Evolutionary conservation across 2,113 vertebrate genomes (phyloP), one percentile per base, ranked within the genome.

Genomic region (Chelonoidis abingdonii): DNA sequence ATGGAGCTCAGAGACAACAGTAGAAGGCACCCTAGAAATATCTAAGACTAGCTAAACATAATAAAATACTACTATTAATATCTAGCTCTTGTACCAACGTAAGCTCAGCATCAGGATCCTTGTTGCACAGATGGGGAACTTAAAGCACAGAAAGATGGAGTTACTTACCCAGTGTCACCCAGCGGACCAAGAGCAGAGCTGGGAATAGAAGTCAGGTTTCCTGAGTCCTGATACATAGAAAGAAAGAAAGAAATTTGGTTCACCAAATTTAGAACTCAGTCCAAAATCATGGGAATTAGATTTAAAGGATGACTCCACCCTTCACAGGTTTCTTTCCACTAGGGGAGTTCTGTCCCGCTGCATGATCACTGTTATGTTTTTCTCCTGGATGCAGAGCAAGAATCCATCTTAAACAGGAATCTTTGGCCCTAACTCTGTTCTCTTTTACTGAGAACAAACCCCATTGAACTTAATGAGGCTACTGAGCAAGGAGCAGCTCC

Each of bases 361-460:
- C 53, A 80, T 72, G 81, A 31, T 25, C 72, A 89, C 75, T 92
- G 83, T 57, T 83, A 94, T 38, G 29, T 89, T 80, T 52, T 52
- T 52, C 52, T 52, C 52, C 52, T 52, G 52, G 16, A 52, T 52
- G 52, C 52, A 52, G 16, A 52, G 52, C 52, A 52, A 52, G 14
- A 52, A 52, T 52, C 52, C 6, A 52, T 94, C 89, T 59, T 69
- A 86, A 53, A 62, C 50, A 52, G 76, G 93, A 94, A 85, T 54
- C 53, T 56, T 84, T 41, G n/a, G 53, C 50, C 62, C 83, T 86
- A 88, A 89, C 83, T 90, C 80, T 96, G 90, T 83, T 87, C 90
- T 93, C 86, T 78, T 90, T 78, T 89, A 72, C n/a, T 82, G 88
- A 86, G 91, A 85, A 9, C 86, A 93, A 93, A 94, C 54, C 3